Evolutionary conservation across 2,888 invertebrate species (phyloP), one percentile per base, ranked within the genome.

Genomic region (Ischnus inquisitorius): DNA sequence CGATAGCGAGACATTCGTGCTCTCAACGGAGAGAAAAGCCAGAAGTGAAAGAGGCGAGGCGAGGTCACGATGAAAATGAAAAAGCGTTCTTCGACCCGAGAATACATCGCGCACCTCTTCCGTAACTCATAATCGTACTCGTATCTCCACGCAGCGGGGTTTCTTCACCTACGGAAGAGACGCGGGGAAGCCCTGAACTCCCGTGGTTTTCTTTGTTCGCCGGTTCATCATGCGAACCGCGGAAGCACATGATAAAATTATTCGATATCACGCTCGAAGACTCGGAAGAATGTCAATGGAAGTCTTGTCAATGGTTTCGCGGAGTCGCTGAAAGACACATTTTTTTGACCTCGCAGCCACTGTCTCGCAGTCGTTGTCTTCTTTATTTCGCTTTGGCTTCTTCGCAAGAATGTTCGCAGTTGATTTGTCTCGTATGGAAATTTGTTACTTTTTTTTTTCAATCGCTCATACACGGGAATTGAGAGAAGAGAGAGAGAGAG

Each of bases 241-340:
- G 34, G n/a, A n/a, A 34, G 5, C 39, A 22, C 34, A 25, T 68
- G 57, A 65, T 46, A 22, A n/a, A 51, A 48, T 65, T 48, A 51
- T 41, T 69, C 82, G 2, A 10, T 19, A 54, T 22, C 19, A 22
- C 54, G 19, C 19, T 19, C 16, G 22, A 34, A 62, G 39, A 46
- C 3, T 28, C 25, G 28, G 0, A 3, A 25, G 12, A 57, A 22
- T 60, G 28, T 71, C 69, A 46, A 72, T 68, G 68, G 62, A 60
- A 19, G 1, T 62, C 74, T 64, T 46, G 6, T 74, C 46, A 75
- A 69, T 62, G 51, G 41, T 62, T 51, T 12, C 85, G 28, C 28
- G n/a, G 28, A 72, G 72, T 43, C 14, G 19, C 57, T 75, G 34
- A 48, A 72, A 65, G 41, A 51, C 46, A 34, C 57, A 64, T 22